These are phyloP conservation scores for Pogoniulus pusillus DNA, from an alignment of 2,797 vertebrate genomes.

Conservation along the genomic window DNA sequence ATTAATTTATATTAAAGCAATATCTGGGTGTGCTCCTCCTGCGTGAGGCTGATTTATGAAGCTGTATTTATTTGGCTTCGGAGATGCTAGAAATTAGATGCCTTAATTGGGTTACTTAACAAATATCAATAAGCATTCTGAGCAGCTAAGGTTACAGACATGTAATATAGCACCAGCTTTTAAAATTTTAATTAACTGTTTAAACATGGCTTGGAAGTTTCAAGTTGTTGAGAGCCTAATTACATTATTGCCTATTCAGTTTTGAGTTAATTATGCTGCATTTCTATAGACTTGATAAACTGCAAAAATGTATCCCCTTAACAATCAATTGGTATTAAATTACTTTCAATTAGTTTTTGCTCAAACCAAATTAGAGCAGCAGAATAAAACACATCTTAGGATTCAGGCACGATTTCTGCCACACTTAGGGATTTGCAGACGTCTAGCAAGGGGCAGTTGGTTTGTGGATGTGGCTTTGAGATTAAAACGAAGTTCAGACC, in stretches of 20 bases:
- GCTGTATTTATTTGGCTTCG: constrained; percentile 40
- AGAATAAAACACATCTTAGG: constrained; percentile 4
- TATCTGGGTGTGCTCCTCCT: background rate
- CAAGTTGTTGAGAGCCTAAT: constrained; percentile 74
- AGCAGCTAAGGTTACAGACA: constrained; percentile 45
- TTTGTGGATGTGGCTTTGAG: constrained; percentile 27
- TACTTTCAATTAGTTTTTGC: constrained; percentile 77
- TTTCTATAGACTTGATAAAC: constrained; percentile 75
- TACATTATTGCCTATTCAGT: constrained; percentile 69
- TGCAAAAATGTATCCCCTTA: constrained; percentile 72
- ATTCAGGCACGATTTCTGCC: constrained; percentile 30
- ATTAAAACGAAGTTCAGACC: background rate
- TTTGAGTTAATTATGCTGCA: constrained; percentile 75
- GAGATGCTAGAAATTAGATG: constrained; percentile 46
- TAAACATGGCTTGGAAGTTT: constrained; percentile 73
- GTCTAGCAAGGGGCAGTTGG: constrained; percentile 43
- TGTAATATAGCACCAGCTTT: constrained; percentile 66
- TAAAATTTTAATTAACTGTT: constrained; percentile 77
- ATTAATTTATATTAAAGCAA: constrained; percentile 50
- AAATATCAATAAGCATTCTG: constrained; percentile 65
- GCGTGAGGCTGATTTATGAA: constrained; percentile 1
- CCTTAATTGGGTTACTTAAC: constrained; percentile 45
- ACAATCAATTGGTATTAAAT: constrained; percentile 77
- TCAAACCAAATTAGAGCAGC: constrained; percentile 73
- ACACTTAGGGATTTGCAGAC: constrained; percentile 25